These are phyloP conservation scores for Phrixothrix hirtus DNA, from an alignment of 2,888 invertebrate species.

Conservation along the genomic window DNA sequence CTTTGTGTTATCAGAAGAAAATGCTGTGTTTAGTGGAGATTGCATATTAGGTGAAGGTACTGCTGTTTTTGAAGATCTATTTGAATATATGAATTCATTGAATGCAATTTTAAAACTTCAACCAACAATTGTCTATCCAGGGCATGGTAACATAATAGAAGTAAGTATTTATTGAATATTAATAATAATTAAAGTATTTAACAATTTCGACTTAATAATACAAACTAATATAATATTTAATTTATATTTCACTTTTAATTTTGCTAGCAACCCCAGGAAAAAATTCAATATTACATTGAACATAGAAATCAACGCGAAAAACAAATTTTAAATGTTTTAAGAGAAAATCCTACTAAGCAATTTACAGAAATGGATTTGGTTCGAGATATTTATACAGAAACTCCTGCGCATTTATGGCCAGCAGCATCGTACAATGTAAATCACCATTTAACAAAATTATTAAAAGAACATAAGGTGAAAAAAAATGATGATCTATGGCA, in stretches of 20 bases:
- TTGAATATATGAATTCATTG: constrained; percentile 87
- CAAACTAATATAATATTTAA: no score
- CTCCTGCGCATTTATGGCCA: constrained; percentile 71
- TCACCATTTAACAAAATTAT: constrained; percentile 83
- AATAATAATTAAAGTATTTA: no score
- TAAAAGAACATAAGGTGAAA: constrained; percentile 74
- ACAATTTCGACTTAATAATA: no score
- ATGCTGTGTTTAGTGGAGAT: constrained; percentile 90
- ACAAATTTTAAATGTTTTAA: constrained; percentile 77
- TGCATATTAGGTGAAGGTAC: constrained; percentile 95
- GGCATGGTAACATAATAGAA: constrained; percentile 83
- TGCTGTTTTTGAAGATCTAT: constrained; percentile 91
- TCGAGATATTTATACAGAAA: constrained; percentile 76
- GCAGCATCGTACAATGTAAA: constrained; percentile 86
- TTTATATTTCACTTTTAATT: no score
- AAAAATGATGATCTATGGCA: constrained; percentile 59
- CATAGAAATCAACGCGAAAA: constrained; percentile 83
- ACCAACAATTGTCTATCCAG: constrained; percentile 85
- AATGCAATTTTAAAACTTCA: constrained; percentile 71
- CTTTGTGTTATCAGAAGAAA: constrained; percentile 78
- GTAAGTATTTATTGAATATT: constrained; percentile 56
- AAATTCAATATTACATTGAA: constrained; percentile 82
- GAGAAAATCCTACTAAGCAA: constrained; percentile 56
- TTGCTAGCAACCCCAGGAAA: constrained; percentile 55
- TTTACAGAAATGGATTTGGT: constrained; percentile 81